These are phyloP conservation scores for Cinara cedri DNA, from an alignment of 2,888 invertebrate genomes.

Conservation along the genomic window DNA sequence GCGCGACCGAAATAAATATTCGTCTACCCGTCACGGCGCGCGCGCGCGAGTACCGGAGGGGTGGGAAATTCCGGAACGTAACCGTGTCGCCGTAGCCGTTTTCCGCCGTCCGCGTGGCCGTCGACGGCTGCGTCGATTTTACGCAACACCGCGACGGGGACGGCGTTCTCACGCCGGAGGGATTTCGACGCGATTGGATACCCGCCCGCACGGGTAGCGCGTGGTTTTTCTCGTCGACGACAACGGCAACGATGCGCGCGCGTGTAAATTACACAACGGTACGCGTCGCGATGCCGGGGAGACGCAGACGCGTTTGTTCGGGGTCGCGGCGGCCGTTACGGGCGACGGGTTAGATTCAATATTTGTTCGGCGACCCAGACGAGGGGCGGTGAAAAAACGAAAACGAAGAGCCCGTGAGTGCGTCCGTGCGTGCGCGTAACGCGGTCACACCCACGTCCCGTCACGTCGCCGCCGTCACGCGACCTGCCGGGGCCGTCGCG, in stretches of 20 bases:
- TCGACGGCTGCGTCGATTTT: not conserved
- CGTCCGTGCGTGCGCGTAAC: no score
- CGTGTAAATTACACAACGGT: no score
- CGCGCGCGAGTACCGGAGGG: not conserved
- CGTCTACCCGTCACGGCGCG: not conserved
- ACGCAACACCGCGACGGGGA: not conserved
- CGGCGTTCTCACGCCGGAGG: conserved; percentile 40
- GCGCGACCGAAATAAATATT: no score
- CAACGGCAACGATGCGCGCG: not conserved
- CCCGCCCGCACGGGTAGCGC: conserved; percentile 1
- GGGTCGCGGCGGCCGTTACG: conserved; percentile 28
- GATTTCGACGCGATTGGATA: conserved; percentile 31
- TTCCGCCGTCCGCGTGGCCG: conserved; percentile 25
- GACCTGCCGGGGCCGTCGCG: no score
- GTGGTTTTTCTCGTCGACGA: not conserved
- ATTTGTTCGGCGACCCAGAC: conserved; percentile 45
- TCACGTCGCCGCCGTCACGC: no score
- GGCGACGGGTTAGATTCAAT: conserved; percentile 52
- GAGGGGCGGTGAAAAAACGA: not conserved
- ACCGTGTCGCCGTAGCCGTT: not conserved
- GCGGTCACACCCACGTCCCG: no score
- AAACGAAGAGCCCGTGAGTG: no score
- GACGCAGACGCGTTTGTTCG: conserved; percentile 39
- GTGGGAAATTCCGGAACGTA: conserved; percentile 9
- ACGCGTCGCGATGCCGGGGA: no score